Evolutionary conservation across 1,140 invertebrate genomes (phyloP).

Genomic region (Dendrolimus punctatus): DNA sequence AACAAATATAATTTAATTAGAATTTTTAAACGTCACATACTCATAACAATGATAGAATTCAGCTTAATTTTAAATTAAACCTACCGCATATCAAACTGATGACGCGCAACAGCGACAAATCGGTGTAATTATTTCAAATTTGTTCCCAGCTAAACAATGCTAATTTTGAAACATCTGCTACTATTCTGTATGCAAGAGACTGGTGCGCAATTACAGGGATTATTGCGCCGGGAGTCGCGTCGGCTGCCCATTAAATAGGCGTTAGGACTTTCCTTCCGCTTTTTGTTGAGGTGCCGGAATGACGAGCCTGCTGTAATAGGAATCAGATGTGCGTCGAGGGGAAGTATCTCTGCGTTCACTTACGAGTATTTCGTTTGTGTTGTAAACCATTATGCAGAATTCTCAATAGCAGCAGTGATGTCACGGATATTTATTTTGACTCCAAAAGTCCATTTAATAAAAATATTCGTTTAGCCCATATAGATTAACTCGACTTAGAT

Average conservation of each 20-base stretch:
- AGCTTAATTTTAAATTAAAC: neutral
- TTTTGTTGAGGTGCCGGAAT: constrained; percentile 15
- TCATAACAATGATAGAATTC: neutral
- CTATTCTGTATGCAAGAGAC: constrained; percentile 32
- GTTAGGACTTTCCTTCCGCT: constrained; percentile 40
- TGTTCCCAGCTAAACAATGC: constrained; percentile 25
- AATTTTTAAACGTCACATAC: no score
- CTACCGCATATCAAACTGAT: neutral
- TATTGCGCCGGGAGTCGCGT: constrained; percentile 39
- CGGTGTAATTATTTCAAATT: constrained; percentile 26
- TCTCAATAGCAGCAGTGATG: no score
- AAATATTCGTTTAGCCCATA: no score
- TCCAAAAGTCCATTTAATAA: no score
- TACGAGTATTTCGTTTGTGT: no score
- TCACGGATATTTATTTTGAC: no score
- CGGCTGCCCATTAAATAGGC: constrained; percentile 47
- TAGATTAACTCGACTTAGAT: no score
- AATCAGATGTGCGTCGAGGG: no score
- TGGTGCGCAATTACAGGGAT: constrained; percentile 42
- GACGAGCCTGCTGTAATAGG: no score
- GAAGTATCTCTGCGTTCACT: no score
- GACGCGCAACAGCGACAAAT: constrained; percentile 13
- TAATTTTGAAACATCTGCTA: constrained; percentile 28
- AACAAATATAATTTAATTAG: no score
- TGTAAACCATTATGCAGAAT: no score